phyloP scores from a whole-genome alignment of 2,888 invertebrate genomes.

The Mycalesis mineus region DNA sequence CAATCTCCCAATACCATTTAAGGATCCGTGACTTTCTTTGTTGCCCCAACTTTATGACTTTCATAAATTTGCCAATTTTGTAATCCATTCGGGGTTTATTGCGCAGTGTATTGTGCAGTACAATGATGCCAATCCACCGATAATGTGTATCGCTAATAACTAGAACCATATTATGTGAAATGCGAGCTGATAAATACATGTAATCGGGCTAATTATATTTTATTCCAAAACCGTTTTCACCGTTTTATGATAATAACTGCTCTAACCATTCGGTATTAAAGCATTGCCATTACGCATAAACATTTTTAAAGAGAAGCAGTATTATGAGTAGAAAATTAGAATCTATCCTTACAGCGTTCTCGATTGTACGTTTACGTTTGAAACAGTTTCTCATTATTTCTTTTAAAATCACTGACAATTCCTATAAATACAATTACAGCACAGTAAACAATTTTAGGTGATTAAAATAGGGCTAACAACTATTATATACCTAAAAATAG shows the following conservation, averaged over 20 bases:
- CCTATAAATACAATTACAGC: too few species aligned
- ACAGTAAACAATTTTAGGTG: too few species aligned
- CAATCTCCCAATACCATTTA: slow-evolving; percentile 11
- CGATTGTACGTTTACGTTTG: too few species aligned
- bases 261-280: not conserved
- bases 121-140: slow-evolving; percentile 16
- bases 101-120: slow-evolving; percentile 15
- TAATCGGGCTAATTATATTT: slow-evolving; percentile 11
- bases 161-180: slow-evolving; percentile 19
- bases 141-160: slow-evolving; percentile 4
- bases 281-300: too few species aligned
- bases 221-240: slow-evolving; percentile 3
- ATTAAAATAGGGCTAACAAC: too few species aligned
- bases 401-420: too few species aligned
- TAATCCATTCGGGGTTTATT: slow-evolving; percentile 26
- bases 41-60: slow-evolving; percentile 20
- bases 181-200: slow-evolving; percentile 17
- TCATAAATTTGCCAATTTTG: slow-evolving; percentile 29
- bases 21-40: slow-evolving; percentile 22
- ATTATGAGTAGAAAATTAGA: too few species aligned
- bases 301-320: too few species aligned
- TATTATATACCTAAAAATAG: too few species aligned
- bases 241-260: not conserved
- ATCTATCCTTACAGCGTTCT: too few species aligned
- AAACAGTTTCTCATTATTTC: too few species aligned